Evolutionary conservation across 2,888 invertebrate species (phyloP).

Genomic region (Parasteatoda lunata): DNA sequence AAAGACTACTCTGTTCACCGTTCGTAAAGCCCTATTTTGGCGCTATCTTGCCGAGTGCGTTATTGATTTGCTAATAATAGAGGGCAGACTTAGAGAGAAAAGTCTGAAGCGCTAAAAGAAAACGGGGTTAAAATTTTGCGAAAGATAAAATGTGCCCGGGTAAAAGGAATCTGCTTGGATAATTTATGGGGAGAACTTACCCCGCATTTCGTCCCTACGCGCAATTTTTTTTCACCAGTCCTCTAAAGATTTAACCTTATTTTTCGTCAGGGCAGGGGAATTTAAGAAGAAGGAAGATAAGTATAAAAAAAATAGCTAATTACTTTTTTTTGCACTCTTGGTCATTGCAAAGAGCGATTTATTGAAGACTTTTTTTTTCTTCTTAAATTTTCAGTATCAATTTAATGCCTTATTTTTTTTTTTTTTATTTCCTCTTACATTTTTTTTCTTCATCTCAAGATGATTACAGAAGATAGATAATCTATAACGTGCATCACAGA

Average conservation of each 20-base stretch:
- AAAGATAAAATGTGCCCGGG: slow-evolving; percentile 55
- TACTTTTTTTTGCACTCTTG: background rate
- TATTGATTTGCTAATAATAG: slow-evolving; percentile 69
- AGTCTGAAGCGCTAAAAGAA: slow-evolving; percentile 57
- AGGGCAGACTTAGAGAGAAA: slow-evolving; percentile 48
- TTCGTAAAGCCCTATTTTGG: slow-evolving; percentile 29
- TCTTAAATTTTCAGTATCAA: slow-evolving; percentile 5
- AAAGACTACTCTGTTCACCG: slow-evolving; percentile 47
- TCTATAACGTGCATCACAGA: background rate
- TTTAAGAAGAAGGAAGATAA: slow-evolving; percentile 8
- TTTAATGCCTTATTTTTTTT: background rate
- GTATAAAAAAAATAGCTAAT: slow-evolving; percentile 9
- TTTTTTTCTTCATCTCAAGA: background rate
- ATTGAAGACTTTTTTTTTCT: background rate
- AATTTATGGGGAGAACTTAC: slow-evolving; percentile 55
- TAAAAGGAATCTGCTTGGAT: slow-evolving; percentile 36
- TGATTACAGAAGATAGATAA: slow-evolving; percentile 5
- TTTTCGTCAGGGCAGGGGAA: slow-evolving; percentile 45
- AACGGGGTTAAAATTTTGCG: slow-evolving; percentile 61
- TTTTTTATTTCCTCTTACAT: background rate
- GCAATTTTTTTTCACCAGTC: slow-evolving; percentile 10
- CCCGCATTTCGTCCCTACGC: background rate
- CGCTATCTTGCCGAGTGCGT: slow-evolving; percentile 27
- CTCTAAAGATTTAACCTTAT: slow-evolving; percentile 65
- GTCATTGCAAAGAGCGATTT: slow-evolving; percentile 1